Conservation (phyloP, 2,888 invertebrate genomes). For the Pristionchus mayeri region DNA sequence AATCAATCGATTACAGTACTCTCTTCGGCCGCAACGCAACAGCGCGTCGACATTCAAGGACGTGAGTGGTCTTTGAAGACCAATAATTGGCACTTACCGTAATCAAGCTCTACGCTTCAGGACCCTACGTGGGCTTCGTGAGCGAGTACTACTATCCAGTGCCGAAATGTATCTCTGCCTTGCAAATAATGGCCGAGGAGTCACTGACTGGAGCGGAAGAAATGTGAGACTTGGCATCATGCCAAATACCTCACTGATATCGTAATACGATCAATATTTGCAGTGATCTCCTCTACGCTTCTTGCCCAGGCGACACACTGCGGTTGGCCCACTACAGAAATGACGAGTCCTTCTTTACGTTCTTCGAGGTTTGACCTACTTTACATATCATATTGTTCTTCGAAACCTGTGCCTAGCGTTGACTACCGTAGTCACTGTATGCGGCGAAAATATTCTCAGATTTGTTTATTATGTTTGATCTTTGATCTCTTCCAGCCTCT, state of each 20-base stretch:
- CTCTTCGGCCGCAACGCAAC: conserved; percentile 11
- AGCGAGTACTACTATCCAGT: conserved; percentile 10
- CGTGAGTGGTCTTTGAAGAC: background rate
- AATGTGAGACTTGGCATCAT: too few relatives aligned
- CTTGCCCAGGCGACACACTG: background rate
- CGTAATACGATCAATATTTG: too few relatives aligned
- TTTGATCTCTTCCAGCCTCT: conserved; percentile 28
- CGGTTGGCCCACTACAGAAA: conserved; percentile 34
- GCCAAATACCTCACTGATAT: too few relatives aligned
- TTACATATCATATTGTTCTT: background rate
- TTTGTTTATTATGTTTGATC: background rate
- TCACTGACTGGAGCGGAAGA: conserved; percentile 40
- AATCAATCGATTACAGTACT: background rate
- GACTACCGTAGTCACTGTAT: background rate
- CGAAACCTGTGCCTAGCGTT: background rate
- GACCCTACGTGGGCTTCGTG: conserved; percentile 35
- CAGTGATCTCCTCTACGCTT: conserved; percentile 45
- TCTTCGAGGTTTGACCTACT: conserved; percentile 24
- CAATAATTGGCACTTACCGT: background rate
- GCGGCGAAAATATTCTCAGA: too few relatives aligned
- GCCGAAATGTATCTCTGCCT: conserved; percentile 2
- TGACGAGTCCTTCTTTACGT: conserved; percentile 40
- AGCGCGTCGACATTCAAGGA: background rate
- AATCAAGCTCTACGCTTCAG: background rate
- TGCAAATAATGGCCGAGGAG: conserved; percentile 2